Evolutionary conservation across 2,888 invertebrate genomes (phyloP), one percentile per base, ranked within the genome.

Genomic region (Nephrocerus scutellatus): DNA sequence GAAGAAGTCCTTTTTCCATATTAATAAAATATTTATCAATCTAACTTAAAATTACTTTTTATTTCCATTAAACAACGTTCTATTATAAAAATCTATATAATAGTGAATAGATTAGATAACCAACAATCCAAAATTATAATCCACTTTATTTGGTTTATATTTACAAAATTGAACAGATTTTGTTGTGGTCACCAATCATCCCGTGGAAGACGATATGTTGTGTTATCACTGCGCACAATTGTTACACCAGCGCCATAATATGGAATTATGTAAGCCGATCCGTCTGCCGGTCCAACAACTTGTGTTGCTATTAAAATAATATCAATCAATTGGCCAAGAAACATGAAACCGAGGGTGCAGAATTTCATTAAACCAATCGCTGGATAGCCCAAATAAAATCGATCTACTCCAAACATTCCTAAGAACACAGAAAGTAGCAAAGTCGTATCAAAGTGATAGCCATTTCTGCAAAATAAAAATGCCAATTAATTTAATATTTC

Each of bases 301-400:
- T 78, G 68, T 43, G 66, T 57, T 10, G 67, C 68, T 41, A 70
- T 97, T 15, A 97, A 74, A 56, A 98, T 82, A 29, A 98, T 86
- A 70, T 98, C 98, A 44, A 93, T 72, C 20, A 98, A 72, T 68
- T 97, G 96, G 32, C 95, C 90, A 20, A 98, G 73, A 60, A 97
- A 93, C 79, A 97, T 84, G 62, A 96, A 96, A 12, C 97, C 97
- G 38, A 96, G 72, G 1, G 97, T 96, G 61, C 93, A 91, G 47
- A 97, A 77, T 68, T 98, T 97, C 18, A 95, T 79, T 44, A 96
- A 70, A 1, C 96, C 97, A 50, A 97, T 79, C 2, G 92, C 96
- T 36, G 92, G 93, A 66, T 97, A 97, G 19, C 98, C 98, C n/a
- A 98, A 74, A 62, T 98, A 98, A 70, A 98, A 96, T 44, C 98